A percentile compares a stretch with the other conserved stretches of the same genome.
Conservation (phyloP, 2,113 vertebrate species). For the Panthera uncia region DNA sequence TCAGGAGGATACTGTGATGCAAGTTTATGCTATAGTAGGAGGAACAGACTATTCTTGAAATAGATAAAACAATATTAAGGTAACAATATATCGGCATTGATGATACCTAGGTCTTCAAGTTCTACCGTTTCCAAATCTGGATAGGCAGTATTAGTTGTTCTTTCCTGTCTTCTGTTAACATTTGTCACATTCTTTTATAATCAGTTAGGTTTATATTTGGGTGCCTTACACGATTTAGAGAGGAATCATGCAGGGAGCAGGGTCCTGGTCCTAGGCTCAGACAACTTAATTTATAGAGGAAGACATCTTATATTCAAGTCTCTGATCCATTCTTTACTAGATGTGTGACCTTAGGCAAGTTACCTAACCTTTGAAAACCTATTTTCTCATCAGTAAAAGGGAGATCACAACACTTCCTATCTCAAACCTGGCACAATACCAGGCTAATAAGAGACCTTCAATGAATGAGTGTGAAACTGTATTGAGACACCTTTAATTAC, state of each 20-base stretch:
- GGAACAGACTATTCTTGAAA: background rate
- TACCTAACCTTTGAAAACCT: background rate
- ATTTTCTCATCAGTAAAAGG: background rate
- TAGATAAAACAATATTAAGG: background rate
- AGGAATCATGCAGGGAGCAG: background rate
- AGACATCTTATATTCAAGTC: background rate
- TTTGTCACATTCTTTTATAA: slow-evolving; percentile 32
- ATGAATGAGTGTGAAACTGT: background rate
- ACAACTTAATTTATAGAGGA: background rate
- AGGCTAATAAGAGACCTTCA: background rate
- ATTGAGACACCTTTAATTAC: background rate
- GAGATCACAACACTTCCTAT: background rate
- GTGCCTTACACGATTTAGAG: background rate
- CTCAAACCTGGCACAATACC: background rate
- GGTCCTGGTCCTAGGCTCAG: background rate
- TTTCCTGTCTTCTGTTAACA: background rate
- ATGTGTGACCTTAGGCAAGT: background rate
- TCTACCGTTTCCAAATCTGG: background rate
- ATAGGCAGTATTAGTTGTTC: background rate
- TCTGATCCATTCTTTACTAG: background rate
- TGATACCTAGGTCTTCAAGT: slow-evolving; percentile 34
- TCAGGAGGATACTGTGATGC: background rate
- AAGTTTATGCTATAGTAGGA: background rate
- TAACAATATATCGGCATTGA: slow-evolving; percentile 8
- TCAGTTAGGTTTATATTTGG: background rate